These are phyloP conservation scores for Brevimyrus niger DNA, from an alignment of 2,113 vertebrate species.

Conservation along the genomic window DNA sequence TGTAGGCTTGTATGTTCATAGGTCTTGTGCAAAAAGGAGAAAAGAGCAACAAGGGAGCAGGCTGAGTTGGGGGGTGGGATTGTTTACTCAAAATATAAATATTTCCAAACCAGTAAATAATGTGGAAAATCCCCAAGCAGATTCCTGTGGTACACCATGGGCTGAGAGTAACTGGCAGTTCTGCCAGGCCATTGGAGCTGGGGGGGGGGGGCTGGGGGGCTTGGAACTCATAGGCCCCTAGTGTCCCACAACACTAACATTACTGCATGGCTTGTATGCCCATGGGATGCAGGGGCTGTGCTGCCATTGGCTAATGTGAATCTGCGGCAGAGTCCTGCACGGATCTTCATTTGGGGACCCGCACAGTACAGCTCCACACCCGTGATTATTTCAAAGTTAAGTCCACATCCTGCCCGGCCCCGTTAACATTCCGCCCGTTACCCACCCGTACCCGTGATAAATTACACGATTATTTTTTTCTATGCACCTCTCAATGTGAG, in stretches of 20 bases:
- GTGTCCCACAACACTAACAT: background rate
- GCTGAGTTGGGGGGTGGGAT: background rate
- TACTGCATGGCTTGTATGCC: background rate
- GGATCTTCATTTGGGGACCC: no score
- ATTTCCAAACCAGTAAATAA: slow-evolving; percentile 19
- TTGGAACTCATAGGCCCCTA: background rate
- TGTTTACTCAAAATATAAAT: slow-evolving; percentile 24
- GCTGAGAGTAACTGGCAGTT: background rate
- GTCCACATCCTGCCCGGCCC: no score
- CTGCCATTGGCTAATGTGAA: background rate
- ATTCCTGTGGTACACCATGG: slow-evolving; percentile 16
- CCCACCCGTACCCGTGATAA: no score
- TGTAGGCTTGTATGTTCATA: background rate
- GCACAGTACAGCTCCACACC: no score
- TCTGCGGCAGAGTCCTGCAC: no score
- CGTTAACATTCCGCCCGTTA: no score
- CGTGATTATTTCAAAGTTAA: no score
- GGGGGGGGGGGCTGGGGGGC: background rate
- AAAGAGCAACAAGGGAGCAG: background rate
- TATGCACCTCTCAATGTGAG: no score
- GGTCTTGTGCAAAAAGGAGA: background rate
- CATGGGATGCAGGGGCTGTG: background rate
- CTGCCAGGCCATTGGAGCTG: background rate
- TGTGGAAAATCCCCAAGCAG: slow-evolving; percentile 15
- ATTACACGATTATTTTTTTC: no score